Percentiles rank a stretch among this genome's conserved stretches.
Conservation (phyloP, 92 coral and sea anemone species). For the Zoanthus sansibaricus region DNA sequence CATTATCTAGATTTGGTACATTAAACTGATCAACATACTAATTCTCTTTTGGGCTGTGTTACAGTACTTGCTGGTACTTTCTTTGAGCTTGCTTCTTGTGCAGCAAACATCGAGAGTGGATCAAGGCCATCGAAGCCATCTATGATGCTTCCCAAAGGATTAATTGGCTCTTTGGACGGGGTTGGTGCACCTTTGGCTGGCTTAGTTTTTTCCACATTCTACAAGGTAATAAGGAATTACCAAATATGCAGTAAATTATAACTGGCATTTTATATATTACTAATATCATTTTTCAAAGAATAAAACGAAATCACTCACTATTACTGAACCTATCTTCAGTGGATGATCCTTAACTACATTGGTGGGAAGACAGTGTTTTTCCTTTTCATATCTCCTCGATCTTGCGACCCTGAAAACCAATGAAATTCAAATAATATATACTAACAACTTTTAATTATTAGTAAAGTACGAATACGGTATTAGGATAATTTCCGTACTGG, state of each 20-base stretch:
- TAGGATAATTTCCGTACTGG: too few relatives aligned
- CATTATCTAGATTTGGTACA: background rate
- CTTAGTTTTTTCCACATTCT: constrained; percentile 77
- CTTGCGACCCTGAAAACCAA: constrained; percentile 72
- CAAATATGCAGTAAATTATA: background rate
- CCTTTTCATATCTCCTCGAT: constrained; percentile 72
- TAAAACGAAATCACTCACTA: constrained; percentile 51
- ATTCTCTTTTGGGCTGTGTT: constrained; percentile 48
- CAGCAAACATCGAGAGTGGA: constrained; percentile 98
- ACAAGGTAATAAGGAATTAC: background rate
- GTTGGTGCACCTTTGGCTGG: constrained; percentile 38
- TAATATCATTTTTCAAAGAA: too few relatives aligned
- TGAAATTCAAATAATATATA: background rate
- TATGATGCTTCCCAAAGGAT: constrained; percentile 48
- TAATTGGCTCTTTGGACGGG: constrained; percentile 71
- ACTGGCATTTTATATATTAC: background rate
- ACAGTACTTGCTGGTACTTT: constrained; percentile 57
- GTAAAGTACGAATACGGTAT: too few relatives aligned
- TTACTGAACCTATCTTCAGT: constrained; percentile 71
- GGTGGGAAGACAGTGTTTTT: constrained; percentile 37
- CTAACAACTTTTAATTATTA: too few relatives aligned
- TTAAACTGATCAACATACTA: constrained; percentile 36
- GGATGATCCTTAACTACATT: constrained; percentile 80
- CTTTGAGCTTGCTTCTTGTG: constrained; percentile 72
- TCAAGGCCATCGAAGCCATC: constrained; percentile 87